Evolutionary conservation across 30 jellyfish, hydroid and myxozoan genomes (phyloP), one percentile per base, ranked within the genome.

Genomic region (Chrysaora quinquecirrha): DNA sequence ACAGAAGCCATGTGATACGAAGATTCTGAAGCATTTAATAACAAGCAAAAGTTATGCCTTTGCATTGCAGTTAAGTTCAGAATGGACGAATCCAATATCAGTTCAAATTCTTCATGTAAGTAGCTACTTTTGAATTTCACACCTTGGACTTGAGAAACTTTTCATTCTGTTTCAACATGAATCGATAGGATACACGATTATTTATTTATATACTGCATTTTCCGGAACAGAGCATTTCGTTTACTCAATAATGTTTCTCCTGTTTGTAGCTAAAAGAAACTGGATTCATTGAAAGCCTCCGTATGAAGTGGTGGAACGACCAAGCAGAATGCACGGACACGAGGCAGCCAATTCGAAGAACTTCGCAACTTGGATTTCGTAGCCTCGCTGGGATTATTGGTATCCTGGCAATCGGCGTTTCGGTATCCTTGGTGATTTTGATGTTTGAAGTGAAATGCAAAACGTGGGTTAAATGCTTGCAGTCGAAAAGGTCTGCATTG

Each of bases 281-380:
- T 23, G 97, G 97, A 24, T 82, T 68, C 71, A 81, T 89, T 22
- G 95, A 89, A 49, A 31, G 73, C 48, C 87, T 79, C 33, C 97
- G 97, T 48, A 10, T 82, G 95, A 89, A 89, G 73, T 89, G 97
- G 97, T 89, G 97, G 97, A 75, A 89, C 32, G 97, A 89, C 22
- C 79, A 66, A 28, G 29, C 90, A 28, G 95, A 89, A 67, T 89
- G 97, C 85, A 90, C 18, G 30, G 29, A 34, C 14, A 56, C 47
- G 6, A 75, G 20, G 28, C 47, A 18, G 10, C 35, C 82, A 6
- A 73, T 69, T 0, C 87, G 72, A 0, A 16, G 67, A 18, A 83
- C 95, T 0, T 23, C 71, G n/a, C 69, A 90, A 1, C 84, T 89
- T 14, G 66, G 71, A 24, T 56, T 89, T 61, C 76, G 73, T 27